Conservation (phyloP, 2,797 vertebrate species). For the Aeoliscus strigatus region DNA sequence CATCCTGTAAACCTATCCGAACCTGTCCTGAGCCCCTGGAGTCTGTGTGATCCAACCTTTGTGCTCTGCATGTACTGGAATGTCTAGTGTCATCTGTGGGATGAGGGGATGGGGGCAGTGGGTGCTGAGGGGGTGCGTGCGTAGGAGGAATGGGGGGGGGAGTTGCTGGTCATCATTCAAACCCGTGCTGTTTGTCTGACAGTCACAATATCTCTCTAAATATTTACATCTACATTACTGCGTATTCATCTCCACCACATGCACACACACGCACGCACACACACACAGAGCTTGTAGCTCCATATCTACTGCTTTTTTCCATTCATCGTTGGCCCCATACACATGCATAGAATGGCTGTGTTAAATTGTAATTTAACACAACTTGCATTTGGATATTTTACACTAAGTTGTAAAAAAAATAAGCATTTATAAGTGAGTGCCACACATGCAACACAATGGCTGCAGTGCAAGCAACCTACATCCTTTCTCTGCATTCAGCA, state of each 20-base stretch:
- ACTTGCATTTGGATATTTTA: background rate
- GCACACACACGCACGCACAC: slow-evolving; percentile 9
- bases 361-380: slow-evolving; percentile 12
- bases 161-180: slow-evolving; percentile 61
- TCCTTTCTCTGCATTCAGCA: slow-evolving; percentile 1
- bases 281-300: slow-evolving; percentile 36
- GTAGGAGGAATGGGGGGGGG: slow-evolving; percentile 44
- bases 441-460: slow-evolving; percentile 1
- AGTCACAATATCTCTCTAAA: slow-evolving; percentile 75
- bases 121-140: slow-evolving; percentile 26
- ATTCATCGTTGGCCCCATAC: slow-evolving; percentile 35
- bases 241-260: slow-evolving; percentile 60
- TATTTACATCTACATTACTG: slow-evolving; percentile 79
- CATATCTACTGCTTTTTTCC: slow-evolving; percentile 51
- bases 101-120: slow-evolving; percentile 33
- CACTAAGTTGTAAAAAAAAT: too few relatives aligned
- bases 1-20: too few relatives aligned
- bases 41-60: slow-evolving; percentile 24
- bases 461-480: background rate
- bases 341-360: too few relatives aligned
- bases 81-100: slow-evolving; percentile 40
- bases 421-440: too few relatives aligned
- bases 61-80: slow-evolving; percentile 34
- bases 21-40: background rate
- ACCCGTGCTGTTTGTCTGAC: slow-evolving; percentile 65